phyloP scores from a whole-genome alignment of 2,888 invertebrate genomes.

The Reticulitermes lucifugus region DNA sequence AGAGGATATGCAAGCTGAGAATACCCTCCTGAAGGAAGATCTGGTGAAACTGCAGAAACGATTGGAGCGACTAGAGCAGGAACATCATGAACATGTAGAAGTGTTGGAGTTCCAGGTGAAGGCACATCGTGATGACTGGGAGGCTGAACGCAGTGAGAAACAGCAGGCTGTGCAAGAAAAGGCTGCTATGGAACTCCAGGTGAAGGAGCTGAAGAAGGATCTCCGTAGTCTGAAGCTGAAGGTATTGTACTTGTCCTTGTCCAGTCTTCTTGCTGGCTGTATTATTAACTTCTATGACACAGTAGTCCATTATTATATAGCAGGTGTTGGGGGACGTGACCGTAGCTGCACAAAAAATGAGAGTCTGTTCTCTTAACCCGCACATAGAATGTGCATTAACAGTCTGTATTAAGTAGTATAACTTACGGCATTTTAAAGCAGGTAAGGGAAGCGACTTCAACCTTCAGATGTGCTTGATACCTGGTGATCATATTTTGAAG shows the following conservation, averaged over 20 bases:
- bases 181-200: constrained; percentile 55
- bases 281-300: too few species aligned
- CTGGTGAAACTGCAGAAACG: constrained; percentile 36
- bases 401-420: too few species aligned
- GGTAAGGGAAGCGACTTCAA: too few species aligned
- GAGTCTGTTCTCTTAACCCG: too few species aligned
- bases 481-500: too few species aligned
- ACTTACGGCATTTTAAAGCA: too few species aligned
- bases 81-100: constrained; percentile 55
- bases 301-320: too few species aligned
- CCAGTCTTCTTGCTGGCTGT: background rate
- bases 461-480: too few species aligned
- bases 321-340: too few species aligned
- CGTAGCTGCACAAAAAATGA: too few species aligned
- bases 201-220: constrained; percentile 55
- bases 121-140: constrained; percentile 59
- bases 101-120: constrained; percentile 56
- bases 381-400: too few species aligned
- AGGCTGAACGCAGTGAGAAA: constrained; percentile 59
- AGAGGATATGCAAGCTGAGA: constrained; percentile 31
- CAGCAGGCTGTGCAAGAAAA: constrained; percentile 57
- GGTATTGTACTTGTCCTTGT: constrained; percentile 21
- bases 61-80: constrained; percentile 47
- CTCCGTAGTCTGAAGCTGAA: constrained; percentile 50
- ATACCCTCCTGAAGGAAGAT: constrained; percentile 47